Evolutionary conservation across 2,113 vertebrate genomes (phyloP).

Genomic region (Oncorhynchus masou): DNA sequence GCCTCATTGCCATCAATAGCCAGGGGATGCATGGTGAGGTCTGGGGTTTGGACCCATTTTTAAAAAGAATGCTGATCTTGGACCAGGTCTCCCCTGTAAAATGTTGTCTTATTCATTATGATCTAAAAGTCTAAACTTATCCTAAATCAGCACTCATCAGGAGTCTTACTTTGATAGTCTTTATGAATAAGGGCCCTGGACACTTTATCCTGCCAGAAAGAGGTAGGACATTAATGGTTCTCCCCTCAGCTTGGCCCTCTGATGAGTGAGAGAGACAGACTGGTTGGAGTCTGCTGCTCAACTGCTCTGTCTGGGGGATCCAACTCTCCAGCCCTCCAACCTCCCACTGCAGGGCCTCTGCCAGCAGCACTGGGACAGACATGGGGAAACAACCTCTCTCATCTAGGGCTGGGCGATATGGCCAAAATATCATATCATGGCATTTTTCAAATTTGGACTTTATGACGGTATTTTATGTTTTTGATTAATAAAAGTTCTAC

Average conservation of each 20-base stretch:
- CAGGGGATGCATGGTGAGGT: conserved; percentile 27
- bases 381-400: conserved; percentile 19
- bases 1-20: conserved; percentile 54
- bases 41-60: conserved; percentile 24
- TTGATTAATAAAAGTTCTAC: too few relatives aligned
- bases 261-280: conserved; percentile 26
- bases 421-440: too few relatives aligned
- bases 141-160: too few relatives aligned
- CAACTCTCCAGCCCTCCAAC: conserved; percentile 9
- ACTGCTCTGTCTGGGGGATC: conserved; percentile 15
- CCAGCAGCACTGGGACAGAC: conserved; percentile 21
- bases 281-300: conserved; percentile 34
- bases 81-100: too few relatives aligned
- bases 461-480: too few relatives aligned
- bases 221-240: conserved; percentile 16
- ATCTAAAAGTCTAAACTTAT: too few relatives aligned
- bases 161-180: too few relatives aligned
- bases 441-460: too few relatives aligned
- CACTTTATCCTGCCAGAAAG: conserved; percentile 33
- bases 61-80: too few relatives aligned
- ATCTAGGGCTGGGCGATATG: background rate
- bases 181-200: background rate
- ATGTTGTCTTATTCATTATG: too few relatives aligned
- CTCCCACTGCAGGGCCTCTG: too few relatives aligned
- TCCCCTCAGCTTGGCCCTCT: conserved; percentile 11